Base-by-base conservation (phyloP, 2,797 vertebrate genomes). In the Macroramphosus scolopax region DNA sequence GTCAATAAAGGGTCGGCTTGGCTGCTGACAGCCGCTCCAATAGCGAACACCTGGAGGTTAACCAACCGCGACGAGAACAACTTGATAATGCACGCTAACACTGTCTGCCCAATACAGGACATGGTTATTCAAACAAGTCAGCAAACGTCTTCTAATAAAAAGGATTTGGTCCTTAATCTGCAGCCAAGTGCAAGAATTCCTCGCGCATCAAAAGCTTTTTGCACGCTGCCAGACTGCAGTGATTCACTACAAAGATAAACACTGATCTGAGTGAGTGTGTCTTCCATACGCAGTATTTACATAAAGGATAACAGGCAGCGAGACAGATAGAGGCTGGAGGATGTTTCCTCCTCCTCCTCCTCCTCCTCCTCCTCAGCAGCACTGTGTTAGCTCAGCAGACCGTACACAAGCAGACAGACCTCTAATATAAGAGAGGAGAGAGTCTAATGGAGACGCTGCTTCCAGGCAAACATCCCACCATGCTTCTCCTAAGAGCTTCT, bases 31-130 rank as follows among this genome's bases (percentile, higher is more conserved):
- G 69, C 44, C 45, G 10, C 48, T 69, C 64, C 41, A 79, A 69
- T 47, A 72, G 72, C 22, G 53, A 76, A 82, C 81, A 83, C 78
- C 82, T 86, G 84, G 81, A 72, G 58, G 56, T 63, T 39, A 61
- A 70, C 54, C 52, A 63, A 51, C 50, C 48, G 18, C 75, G 75
- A 51, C 34, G 62, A 74, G 53, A 61, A 33, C 70, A 53, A 68
- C 42, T 28, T 43, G 34, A 58, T 61, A 62, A 71, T 43, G 67
- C 68, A 77, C 36, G 65, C 71, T n/a, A 80, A 55, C 40, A 40
- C 44, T 2, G 38, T 72, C 42, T 14, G 20, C 39, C 28, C 31
- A 17, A 20, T 46, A 44, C 43, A 67, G 52, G 38, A 75, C 64
- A 41, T 8, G 20, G 20, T 22, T 22, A 3, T 6, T 22, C 20